A percentile compares a stretch with the other conserved stretches of the same genome.
Conservation (phyloP, 2,888 invertebrate genomes). For the Monochamus alternatus region DNA sequence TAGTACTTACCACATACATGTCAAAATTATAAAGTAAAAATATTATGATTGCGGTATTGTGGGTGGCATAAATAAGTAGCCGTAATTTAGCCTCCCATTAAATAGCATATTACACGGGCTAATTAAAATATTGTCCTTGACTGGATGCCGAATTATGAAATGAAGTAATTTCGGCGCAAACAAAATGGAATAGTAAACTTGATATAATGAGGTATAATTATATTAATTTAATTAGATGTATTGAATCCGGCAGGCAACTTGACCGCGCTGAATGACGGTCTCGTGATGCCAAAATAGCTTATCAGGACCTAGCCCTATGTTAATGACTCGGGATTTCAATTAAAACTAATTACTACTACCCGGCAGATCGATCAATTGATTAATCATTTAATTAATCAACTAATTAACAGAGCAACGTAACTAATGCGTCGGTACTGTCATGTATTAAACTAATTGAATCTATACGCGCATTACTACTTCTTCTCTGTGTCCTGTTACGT, state of each 20-base stretch:
- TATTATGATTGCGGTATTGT: neutral
- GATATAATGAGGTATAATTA: slow-evolving; percentile 43
- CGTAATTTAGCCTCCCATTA: slow-evolving; percentile 2
- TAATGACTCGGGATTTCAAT: slow-evolving; percentile 82
- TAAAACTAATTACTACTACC: slow-evolving; percentile 73
- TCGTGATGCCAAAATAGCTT: slow-evolving; percentile 72
- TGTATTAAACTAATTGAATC: slow-evolving; percentile 68
- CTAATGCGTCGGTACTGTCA: slow-evolving; percentile 66
- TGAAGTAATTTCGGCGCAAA: slow-evolving; percentile 28
- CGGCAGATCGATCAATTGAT: slow-evolving; percentile 70
- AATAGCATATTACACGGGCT: slow-evolving; percentile 12
- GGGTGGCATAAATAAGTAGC: slow-evolving; percentile 6
- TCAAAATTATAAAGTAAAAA: neutral
- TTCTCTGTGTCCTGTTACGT: slow-evolving; percentile 22
- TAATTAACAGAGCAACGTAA: slow-evolving; percentile 69
- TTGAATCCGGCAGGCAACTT: slow-evolving; percentile 58
- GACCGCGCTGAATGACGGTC: slow-evolving; percentile 59
- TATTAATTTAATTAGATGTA: slow-evolving; percentile 64
- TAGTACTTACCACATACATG: too few species aligned
- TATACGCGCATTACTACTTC: slow-evolving; percentile 49
- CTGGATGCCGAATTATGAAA: slow-evolving; percentile 23
- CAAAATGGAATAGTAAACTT: slow-evolving; percentile 34
- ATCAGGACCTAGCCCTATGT: slow-evolving; percentile 73
- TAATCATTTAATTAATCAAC: slow-evolving; percentile 71
- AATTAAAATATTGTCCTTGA: slow-evolving; percentile 29